Conservation (phyloP, 2,888 invertebrate species). For the Rotaria socialis region DNA sequence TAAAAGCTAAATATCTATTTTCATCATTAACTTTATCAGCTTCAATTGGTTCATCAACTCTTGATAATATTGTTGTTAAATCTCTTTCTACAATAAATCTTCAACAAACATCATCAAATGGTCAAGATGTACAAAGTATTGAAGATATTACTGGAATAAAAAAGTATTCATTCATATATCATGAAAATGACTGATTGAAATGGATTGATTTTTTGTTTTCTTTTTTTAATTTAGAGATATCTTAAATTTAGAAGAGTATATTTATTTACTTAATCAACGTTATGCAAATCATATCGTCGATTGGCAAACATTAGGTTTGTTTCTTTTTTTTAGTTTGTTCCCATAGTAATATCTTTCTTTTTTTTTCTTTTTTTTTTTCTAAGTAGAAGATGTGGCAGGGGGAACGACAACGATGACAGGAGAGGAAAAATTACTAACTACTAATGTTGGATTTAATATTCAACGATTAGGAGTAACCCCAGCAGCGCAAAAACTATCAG, state of each 20-base stretch:
- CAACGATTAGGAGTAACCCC: not conserved
- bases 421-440: not conserved
- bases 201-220: no score
- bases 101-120: not conserved
- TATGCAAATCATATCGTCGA: not conserved
- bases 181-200: no score
- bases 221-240: not conserved
- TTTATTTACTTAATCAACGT: not conserved
- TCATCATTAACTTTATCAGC: not conserved
- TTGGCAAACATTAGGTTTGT: not conserved
- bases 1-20: conserved; percentile 33
- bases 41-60: conserved; percentile 8
- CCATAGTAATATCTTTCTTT: not conserved
- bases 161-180: not conserved
- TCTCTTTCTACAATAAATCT: not conserved
- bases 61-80: not conserved
- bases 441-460: not conserved
- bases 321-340: not conserved
- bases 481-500: not conserved
- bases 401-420: not conserved
- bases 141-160: not conserved
- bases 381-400: not conserved
- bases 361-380: not conserved
- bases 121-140: not conserved
- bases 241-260: conserved; percentile 15